A percentile compares a stretch with the other conserved stretches of the same genome.
These are phyloP conservation scores for Lepidurus packardi DNA, from an alignment of 1,140 invertebrate genomes.

Conservation along the genomic window DNA sequence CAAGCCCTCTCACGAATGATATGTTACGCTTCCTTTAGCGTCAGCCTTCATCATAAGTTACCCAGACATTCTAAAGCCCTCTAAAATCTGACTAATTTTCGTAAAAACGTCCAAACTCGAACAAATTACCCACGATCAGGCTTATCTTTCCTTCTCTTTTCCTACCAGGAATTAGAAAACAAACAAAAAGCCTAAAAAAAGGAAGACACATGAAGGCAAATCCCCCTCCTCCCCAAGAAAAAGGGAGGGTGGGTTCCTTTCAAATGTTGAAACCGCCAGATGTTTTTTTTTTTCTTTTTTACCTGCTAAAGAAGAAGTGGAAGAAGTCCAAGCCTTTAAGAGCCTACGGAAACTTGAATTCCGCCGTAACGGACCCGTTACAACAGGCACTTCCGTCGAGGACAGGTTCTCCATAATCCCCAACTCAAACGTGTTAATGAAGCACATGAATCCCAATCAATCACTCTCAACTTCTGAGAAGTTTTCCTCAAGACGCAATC, in stretches of 20 bases:
- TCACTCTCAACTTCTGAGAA: neutral
- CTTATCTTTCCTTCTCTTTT: conserved; percentile 12
- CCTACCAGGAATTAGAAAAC: neutral
- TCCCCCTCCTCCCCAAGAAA: too few species aligned
- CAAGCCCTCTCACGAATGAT: too few species aligned
- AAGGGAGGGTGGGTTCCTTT: too few species aligned
- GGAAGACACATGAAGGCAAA: too few species aligned
- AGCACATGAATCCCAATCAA: neutral
- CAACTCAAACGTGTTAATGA: neutral
- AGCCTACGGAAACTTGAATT: conserved; percentile 34
- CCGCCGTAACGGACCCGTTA: conserved; percentile 25
- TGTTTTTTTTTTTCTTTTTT: neutral
- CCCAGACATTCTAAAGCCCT: too few species aligned
- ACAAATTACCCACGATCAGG: too few species aligned
- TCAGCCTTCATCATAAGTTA: too few species aligned
- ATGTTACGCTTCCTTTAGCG: too few species aligned
- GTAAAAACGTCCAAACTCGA: too few species aligned
- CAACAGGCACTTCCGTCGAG: conserved; percentile 11
- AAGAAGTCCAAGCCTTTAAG: conserved; percentile 30
- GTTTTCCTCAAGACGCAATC: neutral
- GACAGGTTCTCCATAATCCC: neutral
- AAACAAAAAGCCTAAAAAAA: conserved; percentile 20
- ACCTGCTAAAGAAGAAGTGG: conserved; percentile 4
- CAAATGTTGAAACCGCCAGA: neutral
- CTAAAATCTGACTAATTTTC: too few species aligned